These are phyloP conservation scores for Pharmacophagus antenor DNA, from an alignment of 2,888 invertebrate genomes.

Conservation along the genomic window DNA sequence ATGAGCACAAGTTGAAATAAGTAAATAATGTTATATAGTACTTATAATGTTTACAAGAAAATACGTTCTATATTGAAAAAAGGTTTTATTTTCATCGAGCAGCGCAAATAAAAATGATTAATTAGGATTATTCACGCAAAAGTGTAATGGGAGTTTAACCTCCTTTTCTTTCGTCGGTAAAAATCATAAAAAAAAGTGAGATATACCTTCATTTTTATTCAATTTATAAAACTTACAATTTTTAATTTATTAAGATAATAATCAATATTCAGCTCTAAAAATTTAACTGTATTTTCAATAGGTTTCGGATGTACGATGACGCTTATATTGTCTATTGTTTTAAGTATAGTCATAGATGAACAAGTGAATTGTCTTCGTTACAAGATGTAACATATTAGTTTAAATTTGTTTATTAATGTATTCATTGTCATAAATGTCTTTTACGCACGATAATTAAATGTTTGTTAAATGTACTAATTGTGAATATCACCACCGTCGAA, in stretches of 20 bases:
- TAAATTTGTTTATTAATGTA: slow-evolving; percentile 21
- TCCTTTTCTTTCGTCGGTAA: no score
- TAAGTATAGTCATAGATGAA: background rate
- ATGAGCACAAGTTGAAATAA: background rate
- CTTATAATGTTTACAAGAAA: background rate
- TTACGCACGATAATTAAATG: slow-evolving; percentile 30
- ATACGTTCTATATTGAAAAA: background rate
- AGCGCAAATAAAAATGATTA: background rate
- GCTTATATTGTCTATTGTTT: background rate
- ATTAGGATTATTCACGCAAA: no score
- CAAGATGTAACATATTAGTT: background rate
- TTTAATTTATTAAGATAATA: background rate
- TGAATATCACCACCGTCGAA: slow-evolving; percentile 32
- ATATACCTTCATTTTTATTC: background rate
- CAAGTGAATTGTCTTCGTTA: background rate
- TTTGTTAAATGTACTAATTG: slow-evolving; percentile 27
- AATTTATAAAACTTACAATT: background rate
- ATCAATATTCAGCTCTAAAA: background rate
- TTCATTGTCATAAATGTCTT: slow-evolving; percentile 20
- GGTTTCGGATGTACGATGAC: background rate
- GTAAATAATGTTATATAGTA: background rate
- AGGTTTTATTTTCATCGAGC: background rate
- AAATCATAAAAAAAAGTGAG: background rate
- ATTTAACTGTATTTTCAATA: background rate
- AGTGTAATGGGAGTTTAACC: no score